Base-by-base conservation (phyloP, 2,113 vertebrate species). In the Dasyornis broadbenti region DNA sequence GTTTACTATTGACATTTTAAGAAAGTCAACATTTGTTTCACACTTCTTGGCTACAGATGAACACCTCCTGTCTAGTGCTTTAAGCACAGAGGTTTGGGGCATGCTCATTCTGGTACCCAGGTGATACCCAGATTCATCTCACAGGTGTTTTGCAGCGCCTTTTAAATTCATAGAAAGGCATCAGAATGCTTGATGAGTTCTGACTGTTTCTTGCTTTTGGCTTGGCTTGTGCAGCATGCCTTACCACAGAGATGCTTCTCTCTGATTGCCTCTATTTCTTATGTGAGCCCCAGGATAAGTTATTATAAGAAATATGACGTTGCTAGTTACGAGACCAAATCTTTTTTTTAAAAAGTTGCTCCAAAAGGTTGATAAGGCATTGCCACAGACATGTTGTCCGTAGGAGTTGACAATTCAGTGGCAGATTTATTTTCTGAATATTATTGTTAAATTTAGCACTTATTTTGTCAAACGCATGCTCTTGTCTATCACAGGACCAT, bases 291-390 rank as follows among this genome's bases (percentile, higher is more conserved):
- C 23, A 78, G 47, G 27, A 47, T 28, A 70, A 83, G 13, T 63
- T 84, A 57, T 44, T 87, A 12, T 50, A 31, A 65, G 22, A 87
- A 66, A 66, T 59, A 28, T n/a, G 7, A 60, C 49, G 35, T 17
- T 60, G 1, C 18, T 28, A 44, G 7, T 56, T 83, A 42, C 0
- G 0, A 50, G 13, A 78, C 2, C 10, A 56, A 86, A 54, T 9
- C 2, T 45, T 17, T 27, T n/a, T 70, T 80, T 82, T 50, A 11
- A 31, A 16, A 44, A 54, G 21, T 57, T 76, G 1, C 9, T 65
- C 8, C 13, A 49, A 40, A 30, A 61, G 6, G 3, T 70, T 75
- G 19, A 23, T 45, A 49, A 54, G 20, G 4, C 28, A 42, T 60
- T 2, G 2, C 11, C 31, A 56, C 13, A 76, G 11, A 56, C 6